These are phyloP conservation scores for Drosophila fulvimacula DNA, from an alignment of 2,888 invertebrate species.

Conservation along the genomic window DNA sequence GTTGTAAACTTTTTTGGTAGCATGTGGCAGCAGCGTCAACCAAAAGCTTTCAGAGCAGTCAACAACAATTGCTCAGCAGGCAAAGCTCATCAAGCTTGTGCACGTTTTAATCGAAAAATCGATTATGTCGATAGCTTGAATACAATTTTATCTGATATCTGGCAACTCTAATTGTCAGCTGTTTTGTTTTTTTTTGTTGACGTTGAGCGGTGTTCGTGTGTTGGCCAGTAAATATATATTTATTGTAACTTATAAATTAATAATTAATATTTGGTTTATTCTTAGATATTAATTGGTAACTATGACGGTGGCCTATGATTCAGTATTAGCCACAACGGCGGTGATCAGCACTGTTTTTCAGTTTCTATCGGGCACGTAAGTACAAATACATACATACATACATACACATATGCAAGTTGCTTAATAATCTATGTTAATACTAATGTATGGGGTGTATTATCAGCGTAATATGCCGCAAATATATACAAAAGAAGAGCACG, in stretches of 20 bases:
- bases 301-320: constrained; percentile 67
- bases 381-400: constrained; percentile 61
- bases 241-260: constrained; percentile 18
- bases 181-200: constrained; percentile 74
- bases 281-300: constrained; percentile 23
- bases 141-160: neutral
- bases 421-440: constrained; percentile 20
- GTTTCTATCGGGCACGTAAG: constrained; percentile 94
- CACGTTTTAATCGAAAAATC: constrained; percentile 28
- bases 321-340: constrained; percentile 86
- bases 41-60: constrained; percentile 31
- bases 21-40: constrained; percentile 15
- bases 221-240: constrained; percentile 29
- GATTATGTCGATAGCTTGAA: constrained; percentile 10
- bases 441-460: constrained; percentile 82
- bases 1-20: constrained; percentile 38
- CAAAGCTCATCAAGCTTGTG: constrained; percentile 17
- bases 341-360: constrained; percentile 92
- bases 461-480: constrained; percentile 91
- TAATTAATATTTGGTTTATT: constrained; percentile 3
- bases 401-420: neutral
- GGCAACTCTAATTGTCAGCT: constrained; percentile 60
- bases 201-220: constrained; percentile 55
- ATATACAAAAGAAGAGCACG: constrained; percentile 90
- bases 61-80: constrained; percentile 11